Evolutionary conservation across 2,888 invertebrate genomes (phyloP).

Genomic region (Crepidodera aurea): DNA sequence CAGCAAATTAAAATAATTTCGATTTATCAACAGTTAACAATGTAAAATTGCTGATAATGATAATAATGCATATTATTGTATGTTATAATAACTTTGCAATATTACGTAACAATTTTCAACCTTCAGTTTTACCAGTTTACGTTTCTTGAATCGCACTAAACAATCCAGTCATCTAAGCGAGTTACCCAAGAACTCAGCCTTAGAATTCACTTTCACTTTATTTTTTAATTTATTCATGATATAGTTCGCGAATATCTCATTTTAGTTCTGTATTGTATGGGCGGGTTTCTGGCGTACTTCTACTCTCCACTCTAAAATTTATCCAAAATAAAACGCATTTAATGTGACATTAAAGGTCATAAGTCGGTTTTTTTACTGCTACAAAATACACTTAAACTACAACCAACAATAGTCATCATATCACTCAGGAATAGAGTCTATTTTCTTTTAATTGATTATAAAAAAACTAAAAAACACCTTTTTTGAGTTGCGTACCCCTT

Average conservation of each 20-base stretch:
- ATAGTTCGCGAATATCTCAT: conserved; percentile 34
- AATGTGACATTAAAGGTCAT: too few relatives aligned
- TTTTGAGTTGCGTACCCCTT: too few relatives aligned
- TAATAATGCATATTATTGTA: conserved; percentile 2
- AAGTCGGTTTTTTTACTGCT: too few relatives aligned
- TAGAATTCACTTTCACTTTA: conserved; percentile 41
- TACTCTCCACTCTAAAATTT: too few relatives aligned
- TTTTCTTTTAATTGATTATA: too few relatives aligned
- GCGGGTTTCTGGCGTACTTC: too few relatives aligned
- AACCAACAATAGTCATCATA: too few relatives aligned
- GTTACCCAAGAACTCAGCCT: conserved; percentile 39
- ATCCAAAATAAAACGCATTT: too few relatives aligned
- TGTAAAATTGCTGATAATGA: not conserved
- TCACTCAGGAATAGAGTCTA: too few relatives aligned
- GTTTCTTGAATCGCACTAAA: not conserved
- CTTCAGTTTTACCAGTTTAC: conserved; percentile 2
- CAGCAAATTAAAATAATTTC: not conserved
- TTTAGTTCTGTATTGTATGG: conserved; percentile 8
- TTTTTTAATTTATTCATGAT: conserved; percentile 40
- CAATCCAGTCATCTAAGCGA: conserved; percentile 31
- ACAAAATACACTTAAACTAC: too few relatives aligned
- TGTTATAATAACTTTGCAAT: conserved; percentile 9
- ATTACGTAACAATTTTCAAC: conserved; percentile 12
- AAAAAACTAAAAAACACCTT: too few relatives aligned
- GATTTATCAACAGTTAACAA: not conserved